These are phyloP conservation scores for Crotalus viridis DNA, from an alignment of 2,113 vertebrate genomes.

Conservation along the genomic window DNA sequence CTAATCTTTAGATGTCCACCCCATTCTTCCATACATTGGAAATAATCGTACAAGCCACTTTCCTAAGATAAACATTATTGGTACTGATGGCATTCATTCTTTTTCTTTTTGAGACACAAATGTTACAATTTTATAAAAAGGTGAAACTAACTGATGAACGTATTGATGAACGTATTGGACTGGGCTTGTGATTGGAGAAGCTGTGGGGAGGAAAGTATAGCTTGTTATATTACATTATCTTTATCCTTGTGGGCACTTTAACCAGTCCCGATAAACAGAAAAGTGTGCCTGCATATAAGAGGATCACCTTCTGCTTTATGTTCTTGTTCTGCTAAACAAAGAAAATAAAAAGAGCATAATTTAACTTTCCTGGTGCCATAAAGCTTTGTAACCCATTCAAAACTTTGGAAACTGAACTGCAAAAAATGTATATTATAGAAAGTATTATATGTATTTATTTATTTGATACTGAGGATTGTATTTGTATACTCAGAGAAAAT, in stretches of 20 bases:
- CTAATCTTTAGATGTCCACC: neutral
- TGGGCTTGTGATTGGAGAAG: neutral
- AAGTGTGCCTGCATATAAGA: neutral
- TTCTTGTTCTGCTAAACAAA: neutral
- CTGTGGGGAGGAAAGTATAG: neutral
- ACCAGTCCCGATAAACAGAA: neutral
- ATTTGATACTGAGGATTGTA: neutral
- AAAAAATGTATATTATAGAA: neutral
- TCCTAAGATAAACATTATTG: neutral
- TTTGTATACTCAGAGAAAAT: neutral
- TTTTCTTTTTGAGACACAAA: neutral
- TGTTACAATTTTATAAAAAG: neutral
- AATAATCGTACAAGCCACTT: neutral
- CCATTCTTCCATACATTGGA: neutral
- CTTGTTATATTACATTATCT: neutral
- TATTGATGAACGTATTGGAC: neutral
- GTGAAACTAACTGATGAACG: neutral
- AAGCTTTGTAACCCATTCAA: neutral
- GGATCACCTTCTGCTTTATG: neutral
- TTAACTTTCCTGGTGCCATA: neutral
- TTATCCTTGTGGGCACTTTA: neutral
- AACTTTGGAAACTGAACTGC: neutral
- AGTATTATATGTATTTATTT: neutral
- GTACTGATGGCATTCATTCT: neutral
- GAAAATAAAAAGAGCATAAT: constrained; percentile 2